A percentile compares a stretch with the other conserved stretches of the same genome.
phyloP scores from a whole-genome alignment of 2,888 invertebrate species.

The Cotesia congregata region DNA sequence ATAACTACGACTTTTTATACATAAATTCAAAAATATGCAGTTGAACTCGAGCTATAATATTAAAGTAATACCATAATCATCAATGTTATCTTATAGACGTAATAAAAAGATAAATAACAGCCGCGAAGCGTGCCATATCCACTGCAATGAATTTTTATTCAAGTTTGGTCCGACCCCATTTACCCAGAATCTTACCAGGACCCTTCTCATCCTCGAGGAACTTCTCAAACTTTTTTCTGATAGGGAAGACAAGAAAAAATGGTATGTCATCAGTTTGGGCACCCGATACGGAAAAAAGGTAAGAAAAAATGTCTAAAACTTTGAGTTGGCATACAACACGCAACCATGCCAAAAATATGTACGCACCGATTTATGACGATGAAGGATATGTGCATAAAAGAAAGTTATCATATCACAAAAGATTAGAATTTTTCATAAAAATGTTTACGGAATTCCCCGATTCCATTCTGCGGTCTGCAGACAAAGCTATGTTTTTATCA shows the following conservation, averaged over 20 bases:
- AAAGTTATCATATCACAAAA: conserved; percentile 29
- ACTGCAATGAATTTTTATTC: conserved; percentile 39
- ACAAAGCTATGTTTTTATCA: conserved; percentile 36
- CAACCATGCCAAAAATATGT: conserved; percentile 20
- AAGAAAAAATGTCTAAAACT: conserved; percentile 31
- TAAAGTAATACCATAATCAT: conserved; percentile 18
- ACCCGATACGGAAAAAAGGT: conserved; percentile 30
- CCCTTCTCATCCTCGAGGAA: conserved; percentile 10
- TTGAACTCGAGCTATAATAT: conserved; percentile 8
- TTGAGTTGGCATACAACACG: conserved; percentile 19
- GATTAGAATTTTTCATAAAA: conserved; percentile 22
- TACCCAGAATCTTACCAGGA: conserved; percentile 35
- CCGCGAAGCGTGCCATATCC: conserved; percentile 27
- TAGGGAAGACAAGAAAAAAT: conserved; percentile 50
- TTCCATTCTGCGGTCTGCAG: conserved; percentile 10
- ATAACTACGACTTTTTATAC: too few relatives aligned
- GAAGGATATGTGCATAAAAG: conserved; percentile 19
- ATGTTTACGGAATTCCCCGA: conserved; percentile 23
- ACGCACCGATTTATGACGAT: conserved; percentile 24
- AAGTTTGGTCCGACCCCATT: conserved; percentile 27
- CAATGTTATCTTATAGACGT: conserved; percentile 27
- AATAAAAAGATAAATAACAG: conserved; percentile 32
- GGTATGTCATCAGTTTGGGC: conserved; percentile 48
- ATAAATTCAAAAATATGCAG: not conserved
- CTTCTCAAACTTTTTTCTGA: conserved; percentile 38